Percentiles rank a stretch among this genome's conserved stretches.
Evolutionary conservation across 2,888 invertebrate species (phyloP).

Genomic region (Xestia rhomboidea): DNA sequence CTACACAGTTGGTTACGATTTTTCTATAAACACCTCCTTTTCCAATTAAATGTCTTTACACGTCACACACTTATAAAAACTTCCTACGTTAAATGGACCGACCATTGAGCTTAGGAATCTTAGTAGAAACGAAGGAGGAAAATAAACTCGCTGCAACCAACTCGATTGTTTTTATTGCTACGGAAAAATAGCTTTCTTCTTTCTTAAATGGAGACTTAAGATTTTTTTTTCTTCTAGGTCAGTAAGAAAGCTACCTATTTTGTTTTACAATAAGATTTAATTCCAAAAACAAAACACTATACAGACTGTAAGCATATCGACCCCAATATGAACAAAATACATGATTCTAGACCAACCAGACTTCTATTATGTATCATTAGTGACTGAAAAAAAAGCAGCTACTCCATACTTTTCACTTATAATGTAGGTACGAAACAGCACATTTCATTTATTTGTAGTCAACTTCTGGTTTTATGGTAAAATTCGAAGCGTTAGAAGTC

Average conservation of each 20-base stretch:
- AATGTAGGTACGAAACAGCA: not conserved
- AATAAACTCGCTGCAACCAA: constrained; percentile 47
- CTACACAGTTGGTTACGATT: not conserved
- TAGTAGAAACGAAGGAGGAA: constrained; percentile 26
- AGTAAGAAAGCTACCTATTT: not conserved
- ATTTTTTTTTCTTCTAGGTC: not conserved
- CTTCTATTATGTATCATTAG: not conserved
- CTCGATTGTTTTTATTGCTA: constrained; percentile 34
- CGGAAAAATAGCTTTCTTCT: constrained; percentile 25
- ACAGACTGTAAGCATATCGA: not conserved
- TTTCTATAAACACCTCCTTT: not conserved
- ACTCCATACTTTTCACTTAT: not conserved
- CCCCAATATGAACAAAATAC: not conserved
- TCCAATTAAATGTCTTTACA: constrained; percentile 20
- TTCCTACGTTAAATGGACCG: constrained; percentile 35
- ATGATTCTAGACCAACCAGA: not conserved
- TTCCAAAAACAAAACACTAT: not conserved
- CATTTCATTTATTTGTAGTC: not conserved
- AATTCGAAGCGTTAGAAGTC: not conserved
- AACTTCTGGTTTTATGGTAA: not conserved
- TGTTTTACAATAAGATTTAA: not conserved
- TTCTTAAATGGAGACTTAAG: constrained; percentile 28
- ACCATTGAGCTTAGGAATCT: constrained; percentile 47
- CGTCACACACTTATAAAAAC: constrained; percentile 25
- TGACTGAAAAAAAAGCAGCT: not conserved